These are phyloP conservation scores for Drosophila kepulauana DNA, from an alignment of 1,140 invertebrate genomes.

Conservation along the genomic window DNA sequence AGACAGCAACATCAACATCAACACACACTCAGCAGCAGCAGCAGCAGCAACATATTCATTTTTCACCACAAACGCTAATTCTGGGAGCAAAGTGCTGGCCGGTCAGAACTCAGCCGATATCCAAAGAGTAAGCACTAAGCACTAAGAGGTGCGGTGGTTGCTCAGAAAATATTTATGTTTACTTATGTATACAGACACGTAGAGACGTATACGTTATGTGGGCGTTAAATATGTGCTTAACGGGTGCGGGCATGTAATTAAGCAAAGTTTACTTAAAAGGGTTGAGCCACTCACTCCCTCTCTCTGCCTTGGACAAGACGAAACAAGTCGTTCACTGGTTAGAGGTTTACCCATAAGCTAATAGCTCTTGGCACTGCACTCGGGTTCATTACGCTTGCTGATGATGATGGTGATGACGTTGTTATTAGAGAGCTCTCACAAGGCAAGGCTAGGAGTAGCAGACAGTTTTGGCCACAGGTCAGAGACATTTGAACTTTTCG, in stretches of 20 bases:
- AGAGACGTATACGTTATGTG: slow-evolving; percentile 14
- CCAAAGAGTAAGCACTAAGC: slow-evolving; percentile 5
- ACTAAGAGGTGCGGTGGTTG: neutral
- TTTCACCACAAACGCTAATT: slow-evolving; percentile 60
- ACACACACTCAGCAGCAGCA: neutral
- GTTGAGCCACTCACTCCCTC: slow-evolving; percentile 36
- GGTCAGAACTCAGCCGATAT: slow-evolving; percentile 20
- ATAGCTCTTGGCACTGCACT: slow-evolving; percentile 28
- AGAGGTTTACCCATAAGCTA: slow-evolving; percentile 22
- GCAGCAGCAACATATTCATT: slow-evolving; percentile 57
- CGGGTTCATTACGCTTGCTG: slow-evolving; percentile 21
- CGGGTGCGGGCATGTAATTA: slow-evolving; percentile 75
- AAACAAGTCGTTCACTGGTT: neutral
- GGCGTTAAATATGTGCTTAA: slow-evolving; percentile 55
- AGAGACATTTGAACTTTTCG: slow-evolving; percentile 47
- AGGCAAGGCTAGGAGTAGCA: neutral
- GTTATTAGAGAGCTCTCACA: neutral
- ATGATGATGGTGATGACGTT: slow-evolving; percentile 10
- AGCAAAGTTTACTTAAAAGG: slow-evolving; percentile 74
- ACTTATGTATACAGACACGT: slow-evolving; percentile 21
- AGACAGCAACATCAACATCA: neutral
- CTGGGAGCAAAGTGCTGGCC: slow-evolving; percentile 38
- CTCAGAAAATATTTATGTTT: slow-evolving; percentile 45
- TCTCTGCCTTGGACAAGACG: neutral
- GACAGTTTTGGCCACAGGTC: slow-evolving; percentile 20